phyloP scores from a whole-genome alignment of 2,113 vertebrate genomes.

The Saguinus midas region DNA sequence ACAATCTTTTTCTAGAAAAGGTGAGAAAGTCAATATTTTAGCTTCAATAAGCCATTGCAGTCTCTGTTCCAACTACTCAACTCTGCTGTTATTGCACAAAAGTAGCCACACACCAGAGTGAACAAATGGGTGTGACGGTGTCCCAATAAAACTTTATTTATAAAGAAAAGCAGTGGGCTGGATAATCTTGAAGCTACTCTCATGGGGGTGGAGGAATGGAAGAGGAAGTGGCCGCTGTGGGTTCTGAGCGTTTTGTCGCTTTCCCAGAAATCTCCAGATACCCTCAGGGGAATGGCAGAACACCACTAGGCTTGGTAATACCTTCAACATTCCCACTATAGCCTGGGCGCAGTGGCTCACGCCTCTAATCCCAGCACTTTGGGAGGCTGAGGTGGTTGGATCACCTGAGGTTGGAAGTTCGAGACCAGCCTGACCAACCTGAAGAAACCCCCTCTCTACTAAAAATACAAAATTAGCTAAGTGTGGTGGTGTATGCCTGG shows the following conservation, averaged over 20 bases:
- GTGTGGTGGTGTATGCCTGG: too few species aligned
- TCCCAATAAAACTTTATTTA: constrained; percentile 15
- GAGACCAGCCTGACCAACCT: too few species aligned
- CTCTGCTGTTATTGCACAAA: background rate
- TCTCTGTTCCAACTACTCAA: background rate
- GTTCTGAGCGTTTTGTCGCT: background rate
- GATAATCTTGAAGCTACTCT: background rate
- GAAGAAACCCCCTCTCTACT: too few species aligned
- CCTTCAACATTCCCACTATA: background rate
- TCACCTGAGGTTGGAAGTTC: too few species aligned
- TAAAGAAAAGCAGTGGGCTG: background rate
- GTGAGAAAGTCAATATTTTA: background rate
- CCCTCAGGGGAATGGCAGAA: background rate
- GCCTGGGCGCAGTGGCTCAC: too few species aligned
- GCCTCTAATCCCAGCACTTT: too few species aligned
- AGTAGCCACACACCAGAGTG: background rate
- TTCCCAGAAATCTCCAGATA: background rate
- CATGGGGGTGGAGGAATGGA: background rate
- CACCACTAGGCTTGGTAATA: too few species aligned
- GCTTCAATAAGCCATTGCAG: background rate
- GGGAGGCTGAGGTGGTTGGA: too few species aligned
- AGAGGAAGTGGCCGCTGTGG: too few species aligned
- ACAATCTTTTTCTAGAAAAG: background rate
- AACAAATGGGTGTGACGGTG: background rate
- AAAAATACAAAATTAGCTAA: too few species aligned